Conservation (phyloP, 1,140 invertebrate species). For the Zaprionus gabonicus region DNA sequence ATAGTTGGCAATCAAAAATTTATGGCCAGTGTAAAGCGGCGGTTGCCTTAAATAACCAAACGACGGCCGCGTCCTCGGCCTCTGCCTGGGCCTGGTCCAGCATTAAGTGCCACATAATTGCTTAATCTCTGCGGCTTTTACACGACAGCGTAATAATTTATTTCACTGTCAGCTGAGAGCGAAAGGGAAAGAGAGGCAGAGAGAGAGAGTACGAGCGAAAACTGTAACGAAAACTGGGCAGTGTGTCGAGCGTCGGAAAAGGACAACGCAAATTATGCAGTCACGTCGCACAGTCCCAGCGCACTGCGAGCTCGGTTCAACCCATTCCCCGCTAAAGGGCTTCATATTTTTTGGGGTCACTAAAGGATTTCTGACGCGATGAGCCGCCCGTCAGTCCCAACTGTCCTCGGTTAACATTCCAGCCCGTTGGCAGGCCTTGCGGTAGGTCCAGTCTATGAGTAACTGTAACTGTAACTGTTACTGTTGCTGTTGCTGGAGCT, state of each 20-base stretch:
- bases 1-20: slow-evolving; percentile 50
- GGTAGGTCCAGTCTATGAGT: slow-evolving; percentile 33
- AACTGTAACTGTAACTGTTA: slow-evolving; percentile 23
- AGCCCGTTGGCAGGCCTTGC: slow-evolving; percentile 19
- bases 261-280: slow-evolving; percentile 79
- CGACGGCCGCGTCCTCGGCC: background rate
- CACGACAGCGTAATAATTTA: slow-evolving; percentile 82
- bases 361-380: slow-evolving; percentile 50
- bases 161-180: slow-evolving; percentile 63
- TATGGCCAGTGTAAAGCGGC: slow-evolving; percentile 34
- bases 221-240: slow-evolving; percentile 58
- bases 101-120: slow-evolving; percentile 83
- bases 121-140: slow-evolving; percentile 83
- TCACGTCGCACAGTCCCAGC: slow-evolving; percentile 52
- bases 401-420: slow-evolving; percentile 2
- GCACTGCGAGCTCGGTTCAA: background rate
- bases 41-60: slow-evolving; percentile 48
- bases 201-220: slow-evolving; percentile 10
- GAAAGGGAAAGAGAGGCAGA: background rate
- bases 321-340: slow-evolving; percentile 40
- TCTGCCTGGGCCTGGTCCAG: slow-evolving; percentile 46
- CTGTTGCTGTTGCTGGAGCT: slow-evolving; percentile 20
- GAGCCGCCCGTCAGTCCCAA: background rate
- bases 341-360: slow-evolving; percentile 70
- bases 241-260: slow-evolving; percentile 42